Conservation (phyloP, 2,797 vertebrate genomes). For the Vultur gryphus region DNA sequence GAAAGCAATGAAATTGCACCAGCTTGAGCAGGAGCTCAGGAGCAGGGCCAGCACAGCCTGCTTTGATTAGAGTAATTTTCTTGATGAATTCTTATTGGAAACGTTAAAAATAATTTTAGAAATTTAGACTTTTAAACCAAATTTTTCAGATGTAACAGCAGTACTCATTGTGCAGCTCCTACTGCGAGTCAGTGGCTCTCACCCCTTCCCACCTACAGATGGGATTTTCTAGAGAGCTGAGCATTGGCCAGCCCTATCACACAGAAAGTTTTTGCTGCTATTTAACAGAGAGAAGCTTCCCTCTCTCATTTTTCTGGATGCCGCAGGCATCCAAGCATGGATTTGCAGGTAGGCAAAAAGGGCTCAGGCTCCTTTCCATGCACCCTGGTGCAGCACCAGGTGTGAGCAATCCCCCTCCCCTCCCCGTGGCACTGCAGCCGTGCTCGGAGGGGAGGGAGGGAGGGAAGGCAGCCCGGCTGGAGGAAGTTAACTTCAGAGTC, state of each 20-base stretch:
- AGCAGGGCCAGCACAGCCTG: not conserved
- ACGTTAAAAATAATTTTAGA: not conserved
- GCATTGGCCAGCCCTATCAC: accelerated
- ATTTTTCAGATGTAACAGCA: accelerated
- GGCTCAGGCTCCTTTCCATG: not conserved
- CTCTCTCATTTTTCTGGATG: not conserved
- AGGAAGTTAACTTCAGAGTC: too few species aligned
- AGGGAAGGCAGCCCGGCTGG: not conserved
- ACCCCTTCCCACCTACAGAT: accelerated
- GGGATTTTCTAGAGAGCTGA: not conserved
- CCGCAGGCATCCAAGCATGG: not conserved
- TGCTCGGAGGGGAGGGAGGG: not conserved
- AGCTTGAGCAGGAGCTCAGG: not conserved
- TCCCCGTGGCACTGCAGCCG: not conserved
- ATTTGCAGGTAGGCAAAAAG: not conserved
- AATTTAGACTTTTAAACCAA: not conserved
- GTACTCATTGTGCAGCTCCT: accelerated
- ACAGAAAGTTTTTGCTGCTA: not conserved
- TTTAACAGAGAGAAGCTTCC: not conserved
- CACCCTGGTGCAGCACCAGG: not conserved
- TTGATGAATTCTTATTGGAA: not conserved
- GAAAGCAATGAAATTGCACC: not conserved
- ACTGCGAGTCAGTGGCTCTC: accelerated
- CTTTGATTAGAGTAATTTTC: not conserved
- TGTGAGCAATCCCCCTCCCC: not conserved